phyloP scores from a whole-genome alignment of 2,113 vertebrate genomes.

The Aldabrachelys gigantea region DNA sequence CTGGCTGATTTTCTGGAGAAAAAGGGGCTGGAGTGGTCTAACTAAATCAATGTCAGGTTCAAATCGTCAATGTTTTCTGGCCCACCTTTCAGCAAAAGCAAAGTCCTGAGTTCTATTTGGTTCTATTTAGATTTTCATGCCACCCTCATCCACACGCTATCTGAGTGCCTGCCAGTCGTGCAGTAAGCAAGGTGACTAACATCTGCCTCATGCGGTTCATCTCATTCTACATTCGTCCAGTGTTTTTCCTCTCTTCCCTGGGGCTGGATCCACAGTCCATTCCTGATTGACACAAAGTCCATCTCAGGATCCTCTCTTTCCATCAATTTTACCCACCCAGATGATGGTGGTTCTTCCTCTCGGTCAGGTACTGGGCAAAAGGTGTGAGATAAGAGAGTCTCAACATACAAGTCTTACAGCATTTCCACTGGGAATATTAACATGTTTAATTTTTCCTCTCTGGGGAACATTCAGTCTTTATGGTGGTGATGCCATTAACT shows the following conservation, averaged over 20 bases:
- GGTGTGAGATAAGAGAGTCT: background rate
- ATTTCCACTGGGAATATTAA: slow-evolving; percentile 13
- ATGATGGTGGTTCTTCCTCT: background rate
- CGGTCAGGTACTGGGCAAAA: background rate
- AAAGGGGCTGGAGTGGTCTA: background rate
- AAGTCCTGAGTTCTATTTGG: background rate
- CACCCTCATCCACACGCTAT: fast-evolving
- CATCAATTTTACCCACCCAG: background rate
- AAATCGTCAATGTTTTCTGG: background rate
- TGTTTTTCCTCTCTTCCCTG: background rate
- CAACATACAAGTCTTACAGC: background rate
- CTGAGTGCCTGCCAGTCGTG: background rate
- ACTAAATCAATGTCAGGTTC: background rate
- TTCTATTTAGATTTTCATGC: fast-evolving
- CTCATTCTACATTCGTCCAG: background rate
- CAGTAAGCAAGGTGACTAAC: background rate
- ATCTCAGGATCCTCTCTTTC: background rate
- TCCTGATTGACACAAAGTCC: background rate
- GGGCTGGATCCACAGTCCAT: background rate
- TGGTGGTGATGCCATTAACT: slow-evolving; percentile 12
- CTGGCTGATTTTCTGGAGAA: background rate
- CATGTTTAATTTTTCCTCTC: background rate
- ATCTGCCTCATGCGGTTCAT: background rate
- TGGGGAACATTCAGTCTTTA: background rate
- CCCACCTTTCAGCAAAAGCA: background rate